These are phyloP conservation scores for Neotoxoptera formosana DNA, from an alignment of 1,140 invertebrate genomes.

Conservation along the genomic window DNA sequence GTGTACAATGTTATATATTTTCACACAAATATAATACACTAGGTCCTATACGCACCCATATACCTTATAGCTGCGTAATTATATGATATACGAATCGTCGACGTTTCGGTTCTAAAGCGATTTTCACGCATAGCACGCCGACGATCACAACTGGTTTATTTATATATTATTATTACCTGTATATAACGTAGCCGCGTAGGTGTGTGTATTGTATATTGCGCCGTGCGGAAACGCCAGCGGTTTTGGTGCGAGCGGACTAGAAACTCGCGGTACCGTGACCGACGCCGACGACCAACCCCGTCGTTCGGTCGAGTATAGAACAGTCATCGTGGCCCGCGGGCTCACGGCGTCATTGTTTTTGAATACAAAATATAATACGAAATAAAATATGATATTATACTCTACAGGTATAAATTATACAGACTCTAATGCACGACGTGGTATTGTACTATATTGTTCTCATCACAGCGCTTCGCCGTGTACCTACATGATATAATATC, in stretches of 20 bases:
- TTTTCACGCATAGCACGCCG: not conserved
- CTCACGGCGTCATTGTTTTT: slow-evolving; percentile 15
- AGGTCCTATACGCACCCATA: too few species aligned
- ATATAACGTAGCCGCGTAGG: slow-evolving; percentile 1
- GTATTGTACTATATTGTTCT: not conserved
- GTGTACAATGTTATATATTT: not conserved
- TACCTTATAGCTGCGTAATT: not conserved
- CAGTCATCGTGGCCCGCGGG: not conserved
- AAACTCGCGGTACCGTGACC: slow-evolving; percentile 36
- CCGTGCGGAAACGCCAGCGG: not conserved
- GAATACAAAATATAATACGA: not conserved
- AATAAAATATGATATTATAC: not conserved
- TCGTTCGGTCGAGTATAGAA: not conserved
- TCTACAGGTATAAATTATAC: not conserved
- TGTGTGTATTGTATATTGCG: not conserved
- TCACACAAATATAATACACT: not conserved
- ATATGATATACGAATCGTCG: not conserved
- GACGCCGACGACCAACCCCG: not conserved
- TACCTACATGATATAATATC: not conserved
- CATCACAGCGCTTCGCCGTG: not conserved
- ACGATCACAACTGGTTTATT: not conserved
- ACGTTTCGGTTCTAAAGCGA: slow-evolving; percentile 6
- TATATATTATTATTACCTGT: not conserved
- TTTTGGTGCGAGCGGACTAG: slow-evolving; percentile 2
- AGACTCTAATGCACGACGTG: not conserved